phyloP scores from a whole-genome alignment of 1,140 invertebrate species.

The Drosophila lowei region DNA sequence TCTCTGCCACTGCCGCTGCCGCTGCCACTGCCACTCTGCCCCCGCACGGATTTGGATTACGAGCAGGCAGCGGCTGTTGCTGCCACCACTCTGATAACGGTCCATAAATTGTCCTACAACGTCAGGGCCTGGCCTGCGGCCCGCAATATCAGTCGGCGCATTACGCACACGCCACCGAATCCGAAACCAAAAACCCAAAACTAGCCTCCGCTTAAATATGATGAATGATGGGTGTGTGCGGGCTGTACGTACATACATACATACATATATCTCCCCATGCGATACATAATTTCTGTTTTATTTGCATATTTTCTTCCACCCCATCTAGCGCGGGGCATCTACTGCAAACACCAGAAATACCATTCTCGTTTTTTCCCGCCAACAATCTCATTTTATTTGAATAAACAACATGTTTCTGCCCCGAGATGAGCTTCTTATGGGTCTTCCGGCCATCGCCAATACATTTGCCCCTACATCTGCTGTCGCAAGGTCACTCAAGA shows the following conservation, averaged over 20 bases:
- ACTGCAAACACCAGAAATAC: not conserved
- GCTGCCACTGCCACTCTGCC: too few relatives aligned
- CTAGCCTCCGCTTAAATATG: conserved; percentile 39
- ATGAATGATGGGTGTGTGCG: conserved; percentile 28
- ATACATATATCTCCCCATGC: not conserved
- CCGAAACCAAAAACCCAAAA: conserved; percentile 7
- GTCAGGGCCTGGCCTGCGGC: conserved; percentile 13
- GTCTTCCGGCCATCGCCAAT: conserved; percentile 29
- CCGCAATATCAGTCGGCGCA: conserved; percentile 29
- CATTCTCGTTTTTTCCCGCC: conserved; percentile 15
- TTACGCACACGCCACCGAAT: conserved; percentile 64
- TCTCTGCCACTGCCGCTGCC: too few relatives aligned
- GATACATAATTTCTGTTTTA: conserved; percentile 12
- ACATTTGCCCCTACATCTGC: conserved; percentile 50
- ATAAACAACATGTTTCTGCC: conserved; percentile 24
- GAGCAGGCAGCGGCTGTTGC: conserved; percentile 12
- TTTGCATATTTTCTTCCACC: not conserved
- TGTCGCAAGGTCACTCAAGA: conserved; percentile 41
- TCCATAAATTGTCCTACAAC: conserved; percentile 44
- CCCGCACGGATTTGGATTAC: not conserved
- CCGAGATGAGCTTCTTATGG: conserved; percentile 33
- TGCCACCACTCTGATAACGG: conserved; percentile 58
- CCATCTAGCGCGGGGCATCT: too few relatives aligned
- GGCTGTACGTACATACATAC: not conserved
- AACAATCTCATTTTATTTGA: conserved; percentile 38